Percentiles rank a stretch among this genome's conserved stretches.
Conservation (phyloP, 1,140 invertebrate genomes). For the Bombus huntii region DNA sequence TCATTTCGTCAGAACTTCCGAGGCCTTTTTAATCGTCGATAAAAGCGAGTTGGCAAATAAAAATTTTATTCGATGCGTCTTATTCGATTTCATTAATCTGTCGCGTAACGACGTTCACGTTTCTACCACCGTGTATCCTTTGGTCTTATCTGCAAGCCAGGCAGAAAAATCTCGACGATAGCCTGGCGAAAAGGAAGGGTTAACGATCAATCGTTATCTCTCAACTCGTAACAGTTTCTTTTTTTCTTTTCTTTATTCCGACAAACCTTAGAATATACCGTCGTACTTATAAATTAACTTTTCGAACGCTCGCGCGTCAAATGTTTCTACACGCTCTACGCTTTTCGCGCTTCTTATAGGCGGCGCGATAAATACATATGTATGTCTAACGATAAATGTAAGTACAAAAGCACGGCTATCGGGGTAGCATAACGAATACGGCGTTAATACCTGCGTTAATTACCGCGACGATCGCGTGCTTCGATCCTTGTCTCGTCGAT, state of each 20-base stretch:
- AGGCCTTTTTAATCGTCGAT: neutral
- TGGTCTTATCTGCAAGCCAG: neutral
- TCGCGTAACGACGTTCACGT: too few relatives aligned
- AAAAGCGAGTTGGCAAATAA: neutral
- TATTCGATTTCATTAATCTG: neutral
- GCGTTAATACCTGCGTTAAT: conserved; percentile 47
- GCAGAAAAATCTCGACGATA: neutral
- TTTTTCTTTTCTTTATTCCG: conserved; percentile 59
- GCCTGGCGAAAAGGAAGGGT: neutral
- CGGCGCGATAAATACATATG: conserved; percentile 71
- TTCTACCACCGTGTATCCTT: neutral
- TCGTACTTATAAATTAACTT: conserved; percentile 60
- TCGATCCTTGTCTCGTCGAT: neutral
- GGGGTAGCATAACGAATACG: too few relatives aligned
- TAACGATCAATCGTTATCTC: neutral
- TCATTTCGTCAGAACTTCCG: neutral
- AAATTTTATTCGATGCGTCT: neutral
- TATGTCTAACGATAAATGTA: conserved; percentile 58
- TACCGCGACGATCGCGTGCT: conserved; percentile 38
- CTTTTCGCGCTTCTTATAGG: conserved; percentile 35
- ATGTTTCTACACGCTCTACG: conserved; percentile 38
- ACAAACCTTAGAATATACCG: conserved; percentile 54
- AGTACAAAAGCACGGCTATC: conserved; percentile 76
- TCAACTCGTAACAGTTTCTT: neutral
- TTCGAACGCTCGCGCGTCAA: conserved; percentile 22